Evolutionary conservation across 2,888 invertebrate species (phyloP), one percentile per base, ranked within the genome.

Genomic region (Heliconius hortense): DNA sequence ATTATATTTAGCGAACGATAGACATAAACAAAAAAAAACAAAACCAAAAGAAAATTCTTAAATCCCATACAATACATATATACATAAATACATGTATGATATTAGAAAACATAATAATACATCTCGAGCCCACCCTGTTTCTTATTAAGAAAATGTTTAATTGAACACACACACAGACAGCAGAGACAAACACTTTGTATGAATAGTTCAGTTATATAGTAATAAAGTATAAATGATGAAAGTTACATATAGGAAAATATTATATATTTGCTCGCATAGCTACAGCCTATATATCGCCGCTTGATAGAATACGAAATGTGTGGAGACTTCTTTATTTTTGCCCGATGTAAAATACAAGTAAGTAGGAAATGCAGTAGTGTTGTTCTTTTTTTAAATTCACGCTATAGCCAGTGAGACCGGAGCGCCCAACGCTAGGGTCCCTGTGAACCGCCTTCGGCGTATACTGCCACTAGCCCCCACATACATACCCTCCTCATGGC

Each of bases 211-310:
- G 84, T 86, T 90, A 89, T 92, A 92, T 90, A 91, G 91, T 90
- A 91, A 93, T 93, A 93, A 94, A 94, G 93, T 92, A 94, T 93
- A 94, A 93, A 93, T 93, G 93, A 94, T 94, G 92, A 89, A 93
- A 92, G 90, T 90, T 89, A 91, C 91, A 92, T 93, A 93, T 92
- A 93, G 90, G 89, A 92, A 93, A 92, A 93, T 94, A 93, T 94
- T 91, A 93, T 93, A 93, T 92, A 92, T 93, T 90, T 91, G 89
- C 89, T 87, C 89, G 88, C 89, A 89, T 92, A 92, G 89, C 89
- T 90, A 91, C 88, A 87, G 84, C 86, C 85, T 93, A 91, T 93
- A 91, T 91, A 92, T 91, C 78, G 82, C 75, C 73, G 80, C 78
- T 80, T 81, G 81, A 80, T 79, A 80, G 82, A 80, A 80, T 79